Evolutionary conservation across 1,140 invertebrate genomes (phyloP).

Genomic region (Brachionus angularis): DNA sequence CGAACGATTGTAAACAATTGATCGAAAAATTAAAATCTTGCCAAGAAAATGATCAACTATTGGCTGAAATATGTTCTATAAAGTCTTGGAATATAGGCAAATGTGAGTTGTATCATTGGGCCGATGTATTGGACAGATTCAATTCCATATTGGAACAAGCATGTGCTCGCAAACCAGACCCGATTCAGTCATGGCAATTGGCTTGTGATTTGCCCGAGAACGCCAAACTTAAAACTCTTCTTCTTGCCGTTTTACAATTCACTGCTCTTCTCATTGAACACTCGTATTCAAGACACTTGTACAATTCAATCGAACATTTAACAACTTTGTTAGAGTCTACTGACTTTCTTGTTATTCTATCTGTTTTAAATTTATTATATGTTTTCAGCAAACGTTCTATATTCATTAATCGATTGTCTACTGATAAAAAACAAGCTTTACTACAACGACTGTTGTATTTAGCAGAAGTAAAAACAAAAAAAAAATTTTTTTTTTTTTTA

Average conservation of each 20-base stretch:
- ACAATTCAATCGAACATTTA: constrained; percentile 84
- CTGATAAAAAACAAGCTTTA: constrained; percentile 69
- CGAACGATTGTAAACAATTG: constrained; percentile 73
- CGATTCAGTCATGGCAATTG: constrained; percentile 68
- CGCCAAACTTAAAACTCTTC: constrained; percentile 69
- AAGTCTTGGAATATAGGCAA: constrained; percentile 83
- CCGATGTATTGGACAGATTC: constrained; percentile 77
- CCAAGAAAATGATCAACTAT: constrained; percentile 63
- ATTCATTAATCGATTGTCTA: constrained; percentile 74
- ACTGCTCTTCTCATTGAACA: constrained; percentile 82
- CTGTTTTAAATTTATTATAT: constrained; percentile 78
- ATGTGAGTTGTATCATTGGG: constrained; percentile 84
- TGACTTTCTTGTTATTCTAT: constrained; percentile 80
- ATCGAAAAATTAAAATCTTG: constrained; percentile 73
- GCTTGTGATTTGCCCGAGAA: constrained; percentile 70
- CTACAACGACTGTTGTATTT: constrained; percentile 73
- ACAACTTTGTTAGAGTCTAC: constrained; percentile 75
- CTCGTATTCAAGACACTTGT: constrained; percentile 80
- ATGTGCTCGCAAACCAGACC: constrained; percentile 64
- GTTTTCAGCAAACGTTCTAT: constrained; percentile 88
- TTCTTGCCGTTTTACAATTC: constrained; percentile 75
- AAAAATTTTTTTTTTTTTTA: constrained; percentile 43
- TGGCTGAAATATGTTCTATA: constrained; percentile 70
- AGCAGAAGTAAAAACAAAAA: constrained; percentile 75
- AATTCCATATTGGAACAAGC: constrained; percentile 75